Base-by-base conservation (phyloP, 1,140 invertebrate genomes). In the Drosophila ohnishii region DNA sequence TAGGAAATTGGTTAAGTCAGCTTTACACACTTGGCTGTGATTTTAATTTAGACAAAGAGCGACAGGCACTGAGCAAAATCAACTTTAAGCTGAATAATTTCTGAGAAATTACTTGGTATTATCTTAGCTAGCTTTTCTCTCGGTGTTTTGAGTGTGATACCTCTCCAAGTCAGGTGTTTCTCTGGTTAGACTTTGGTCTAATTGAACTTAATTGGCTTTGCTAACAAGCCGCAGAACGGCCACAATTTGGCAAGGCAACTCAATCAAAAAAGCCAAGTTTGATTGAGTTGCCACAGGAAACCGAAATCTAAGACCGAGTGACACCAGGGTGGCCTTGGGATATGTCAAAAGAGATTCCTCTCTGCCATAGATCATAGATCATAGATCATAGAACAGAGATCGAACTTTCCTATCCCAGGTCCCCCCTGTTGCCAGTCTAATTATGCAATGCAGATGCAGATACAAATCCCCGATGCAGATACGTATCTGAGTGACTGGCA, bases 121-220 rank as follows among this genome's bases (percentile, higher is more conserved):
- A 0, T 7, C 7, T 28, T 0, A n/a, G 25, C 25, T 28, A 0
- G 47, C 2, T 1, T 37, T 55, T 55, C 34, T 22, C 19, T 5
- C 51, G 1, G 51, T 53, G 32, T 13, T 2, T 5, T 14, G 3
- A 5, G 25, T 50, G 47, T 32, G 30, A 28, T 6, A 30, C 28
- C 47, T n/a, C 28, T 3, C 9, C 5, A 3, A 35, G 34, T 48
- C 28, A 42, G 48, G 28, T 50, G 48, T 50, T 32, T 22, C 6
- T 6, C 28, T 11, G 19, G 19, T 16, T 51, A 22, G 67, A 67
- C 13, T 67, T 77, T 51, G 28, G 44, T 75, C 40, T 76, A 86
- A 86, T 81, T 86, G 78, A 81, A 75, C 69, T 76, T 87, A 86
- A 88, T 87, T 86, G 80, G 57, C 67, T 58, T 80, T 67, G 62